Evolutionary conservation across 2,797 vertebrate genomes (phyloP).

Genomic region (Hydrophis major): DNA sequence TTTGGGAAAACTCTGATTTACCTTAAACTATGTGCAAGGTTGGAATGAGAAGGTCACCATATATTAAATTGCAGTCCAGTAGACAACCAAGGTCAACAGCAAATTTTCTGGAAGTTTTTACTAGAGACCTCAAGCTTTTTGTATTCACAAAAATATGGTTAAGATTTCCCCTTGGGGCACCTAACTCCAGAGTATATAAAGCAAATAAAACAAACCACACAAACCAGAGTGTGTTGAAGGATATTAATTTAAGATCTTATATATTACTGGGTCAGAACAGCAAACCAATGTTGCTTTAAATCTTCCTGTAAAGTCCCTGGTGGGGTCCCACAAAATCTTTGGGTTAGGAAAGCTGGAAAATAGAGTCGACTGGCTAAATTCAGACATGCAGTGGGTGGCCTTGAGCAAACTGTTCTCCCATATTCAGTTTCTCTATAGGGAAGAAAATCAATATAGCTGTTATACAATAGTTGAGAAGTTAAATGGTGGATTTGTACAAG

Average conservation of each 20-base stretch:
- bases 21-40: conserved; percentile 25
- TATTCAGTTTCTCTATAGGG: background rate
- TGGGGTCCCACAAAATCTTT: background rate
- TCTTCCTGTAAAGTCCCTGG: conserved; percentile 7
- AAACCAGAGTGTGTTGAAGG: conserved; percentile 21
- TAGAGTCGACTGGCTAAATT: conserved; percentile 7
- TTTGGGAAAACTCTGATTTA: conserved; percentile 47
- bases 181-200: conserved; percentile 16
- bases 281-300: conserved; percentile 20
- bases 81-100: background rate
- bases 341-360: background rate
- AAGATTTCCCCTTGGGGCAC: conserved; percentile 10
- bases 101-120: conserved; percentile 35
- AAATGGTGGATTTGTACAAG: background rate
- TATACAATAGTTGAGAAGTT: conserved; percentile 3
- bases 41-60: conserved; percentile 20
- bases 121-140: conserved; percentile 3
- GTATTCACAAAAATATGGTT: conserved; percentile 35
- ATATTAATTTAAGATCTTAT: conserved; percentile 34
- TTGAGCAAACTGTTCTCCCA: background rate
- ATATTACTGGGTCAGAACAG: conserved; percentile 15
- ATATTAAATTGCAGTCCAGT: conserved; percentile 7
- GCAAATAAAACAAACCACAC: conserved; percentile 13
- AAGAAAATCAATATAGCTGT: background rate
- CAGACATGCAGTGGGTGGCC: conserved; percentile 5